Base-by-base conservation (phyloP, 2,888 invertebrate species). In the Sceliomorpha sp. region DNA sequence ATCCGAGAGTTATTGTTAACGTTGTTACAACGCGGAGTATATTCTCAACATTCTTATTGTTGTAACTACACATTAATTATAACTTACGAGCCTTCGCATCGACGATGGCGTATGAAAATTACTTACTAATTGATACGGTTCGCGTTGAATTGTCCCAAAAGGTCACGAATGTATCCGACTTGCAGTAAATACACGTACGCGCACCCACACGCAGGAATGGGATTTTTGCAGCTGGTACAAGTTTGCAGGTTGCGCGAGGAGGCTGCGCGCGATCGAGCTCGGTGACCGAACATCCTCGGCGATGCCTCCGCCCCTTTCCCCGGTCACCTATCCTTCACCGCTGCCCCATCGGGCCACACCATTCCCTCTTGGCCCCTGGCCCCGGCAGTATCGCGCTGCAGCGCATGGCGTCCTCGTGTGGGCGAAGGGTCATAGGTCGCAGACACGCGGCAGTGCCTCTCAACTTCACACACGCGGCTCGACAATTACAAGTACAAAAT, bases 341-440 rank as follows among this genome's bases (percentile, higher is more conserved):
- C 74, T 77, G 75, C 70, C 76, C 78, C 72, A 70, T 72, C 73
- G 70, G 73, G 75, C 74, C 80, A 75, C 78, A 70, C 70, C 72
- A 70, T 74, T 76, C 75, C 74, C 77, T 71, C 76, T 66, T 80
- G 73, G 74, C 76, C 79, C 77, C 73, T 75, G 76, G 76, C 71
- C 73, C 64, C 71, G 73, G 68, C 63, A 76, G 76, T 81, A 79
- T 76, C 80, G 76, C 76, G 70, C 79, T 76, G 78, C 79, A 76
- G 77, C 74, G 78, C 83, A 81, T 81, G 80, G 79, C 84, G 82
- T 83, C 80, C 83, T 82, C 83, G 85, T 82, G 85, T 85, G 85
- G 86, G 85, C 84, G 85, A 80, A 79, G 84, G 86, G 86, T 85
- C 85, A 84, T 75, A 80, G 86, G 86, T 86, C 84, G 82, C 83